A percentile compares a stretch with the other conserved stretches of the same genome.
phyloP scores from a whole-genome alignment of 2,113 vertebrate species.

The Malurus elegans region DNA sequence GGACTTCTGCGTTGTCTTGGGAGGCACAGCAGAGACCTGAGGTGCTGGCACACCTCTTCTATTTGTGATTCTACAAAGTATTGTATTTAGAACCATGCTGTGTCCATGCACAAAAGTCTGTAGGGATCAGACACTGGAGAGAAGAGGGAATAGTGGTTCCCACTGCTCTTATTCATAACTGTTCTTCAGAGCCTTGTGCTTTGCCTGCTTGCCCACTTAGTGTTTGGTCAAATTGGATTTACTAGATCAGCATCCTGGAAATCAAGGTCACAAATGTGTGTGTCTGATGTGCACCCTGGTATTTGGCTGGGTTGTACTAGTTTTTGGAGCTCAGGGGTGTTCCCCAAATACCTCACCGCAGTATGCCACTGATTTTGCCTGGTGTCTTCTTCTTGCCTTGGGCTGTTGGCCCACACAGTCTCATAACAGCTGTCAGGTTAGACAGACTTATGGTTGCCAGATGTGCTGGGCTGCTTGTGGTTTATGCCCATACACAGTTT shows the following conservation, averaged over 20 bases:
- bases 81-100: not conserved
- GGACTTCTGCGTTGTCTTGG: accelerated
- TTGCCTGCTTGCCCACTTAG: not conserved
- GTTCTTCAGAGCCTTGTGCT: not conserved
- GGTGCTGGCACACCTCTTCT: not conserved
- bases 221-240: not conserved
- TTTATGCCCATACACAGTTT: not conserved
- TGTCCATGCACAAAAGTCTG: not conserved
- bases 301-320: not conserved
- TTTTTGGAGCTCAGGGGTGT: not conserved
- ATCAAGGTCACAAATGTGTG: not conserved
- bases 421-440: not conserved
- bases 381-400: not conserved
- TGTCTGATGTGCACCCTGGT: not conserved
- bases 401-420: not conserved
- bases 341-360: not conserved
- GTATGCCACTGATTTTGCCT: not conserved
- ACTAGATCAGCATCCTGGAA: not conserved
- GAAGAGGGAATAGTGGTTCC: not conserved
- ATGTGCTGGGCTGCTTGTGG: not conserved
- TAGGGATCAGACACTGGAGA: not conserved
- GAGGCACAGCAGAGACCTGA: not conserved
- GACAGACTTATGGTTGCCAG: not conserved
- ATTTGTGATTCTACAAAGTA: not conserved
- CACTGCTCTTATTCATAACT: not conserved